Evolutionary conservation across 2,113 vertebrate genomes (phyloP).

Genomic region (human): DNA sequence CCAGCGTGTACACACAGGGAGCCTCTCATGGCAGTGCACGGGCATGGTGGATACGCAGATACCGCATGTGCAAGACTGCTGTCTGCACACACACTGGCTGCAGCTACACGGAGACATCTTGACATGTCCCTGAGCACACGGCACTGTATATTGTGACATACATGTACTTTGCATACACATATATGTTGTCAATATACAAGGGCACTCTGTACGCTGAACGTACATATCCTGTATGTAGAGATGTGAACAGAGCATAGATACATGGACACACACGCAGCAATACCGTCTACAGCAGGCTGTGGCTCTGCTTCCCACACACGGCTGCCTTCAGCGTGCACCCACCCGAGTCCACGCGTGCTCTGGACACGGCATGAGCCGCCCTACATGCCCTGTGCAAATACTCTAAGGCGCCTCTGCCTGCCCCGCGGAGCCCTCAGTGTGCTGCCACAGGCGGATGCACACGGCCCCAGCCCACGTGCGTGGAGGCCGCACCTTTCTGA

Average conservation of each 20-base stretch:
- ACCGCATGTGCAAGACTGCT: not conserved
- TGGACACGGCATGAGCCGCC: too few species aligned
- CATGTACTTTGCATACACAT: not conserved
- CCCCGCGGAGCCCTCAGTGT: not conserved
- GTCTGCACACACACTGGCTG: not conserved
- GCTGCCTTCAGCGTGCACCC: not conserved
- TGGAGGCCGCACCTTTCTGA: not conserved
- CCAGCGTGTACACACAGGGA: not conserved
- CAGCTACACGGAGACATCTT: not conserved
- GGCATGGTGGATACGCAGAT: not conserved
- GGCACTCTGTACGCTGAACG: not conserved
- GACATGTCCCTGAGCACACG: not conserved
- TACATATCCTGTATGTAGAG: not conserved
- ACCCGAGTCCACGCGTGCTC: not conserved
- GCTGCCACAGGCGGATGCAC: not conserved
- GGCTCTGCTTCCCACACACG: not conserved
- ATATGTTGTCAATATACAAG: conserved; percentile 13
- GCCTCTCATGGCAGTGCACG: not conserved
- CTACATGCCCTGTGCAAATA: not conserved
- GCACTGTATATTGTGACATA: not conserved
- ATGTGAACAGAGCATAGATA: conserved; percentile 54
- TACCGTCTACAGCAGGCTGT: not conserved
- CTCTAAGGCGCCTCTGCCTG: not conserved
- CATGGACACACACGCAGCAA: conserved; percentile 42
- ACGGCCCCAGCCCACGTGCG: not conserved